Evolutionary conservation across 2,797 vertebrate species (phyloP).

Genomic region (Amblyopsis hoosieri): DNA sequence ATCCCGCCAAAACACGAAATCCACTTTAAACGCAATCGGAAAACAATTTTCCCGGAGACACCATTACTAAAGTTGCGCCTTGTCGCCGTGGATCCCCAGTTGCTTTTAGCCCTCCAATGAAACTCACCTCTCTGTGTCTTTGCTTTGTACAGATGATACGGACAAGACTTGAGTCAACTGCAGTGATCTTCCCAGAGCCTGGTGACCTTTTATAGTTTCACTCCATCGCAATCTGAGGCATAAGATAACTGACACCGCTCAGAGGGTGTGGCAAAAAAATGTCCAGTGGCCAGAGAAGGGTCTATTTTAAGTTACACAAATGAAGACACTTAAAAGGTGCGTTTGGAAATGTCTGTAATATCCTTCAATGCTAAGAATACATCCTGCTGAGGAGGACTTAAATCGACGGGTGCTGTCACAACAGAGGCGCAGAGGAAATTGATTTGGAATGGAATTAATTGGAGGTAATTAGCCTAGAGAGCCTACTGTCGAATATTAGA

Average conservation of each 20-base stretch:
- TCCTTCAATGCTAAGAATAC: conserved; percentile 79
- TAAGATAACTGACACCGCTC: conserved; percentile 79
- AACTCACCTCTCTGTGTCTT: conserved; percentile 79
- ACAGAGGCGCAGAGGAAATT: conserved; percentile 36
- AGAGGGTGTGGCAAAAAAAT: conserved; percentile 55
- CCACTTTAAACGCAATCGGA: conserved; percentile 21
- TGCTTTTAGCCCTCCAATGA: conserved; percentile 18
- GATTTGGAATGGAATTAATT: conserved; percentile 42
- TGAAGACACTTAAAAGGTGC: conserved; percentile 88
- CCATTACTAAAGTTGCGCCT: conserved; percentile 27
- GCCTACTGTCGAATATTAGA: not conserved
- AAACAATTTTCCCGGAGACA: conserved; percentile 29
- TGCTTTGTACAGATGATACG: conserved; percentile 73
- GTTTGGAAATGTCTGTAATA: conserved; percentile 80
- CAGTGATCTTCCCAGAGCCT: conserved; percentile 70
- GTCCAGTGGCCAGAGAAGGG: conserved; percentile 54
- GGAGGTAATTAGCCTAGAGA: conserved; percentile 6
- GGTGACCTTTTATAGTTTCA: conserved; percentile 80
- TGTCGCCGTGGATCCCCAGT: conserved; percentile 2
- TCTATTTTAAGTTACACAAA: conserved; percentile 85
- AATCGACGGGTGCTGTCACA: conserved; percentile 56
- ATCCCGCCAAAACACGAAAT: conserved; percentile 15
- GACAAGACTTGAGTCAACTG: conserved; percentile 76
- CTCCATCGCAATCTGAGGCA: conserved; percentile 74
- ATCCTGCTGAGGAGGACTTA: conserved; percentile 71